A percentile compares a stretch with the other conserved stretches of the same genome.
Conservation (phyloP, 2,888 invertebrate species). For the Agrotis puta region DNA sequence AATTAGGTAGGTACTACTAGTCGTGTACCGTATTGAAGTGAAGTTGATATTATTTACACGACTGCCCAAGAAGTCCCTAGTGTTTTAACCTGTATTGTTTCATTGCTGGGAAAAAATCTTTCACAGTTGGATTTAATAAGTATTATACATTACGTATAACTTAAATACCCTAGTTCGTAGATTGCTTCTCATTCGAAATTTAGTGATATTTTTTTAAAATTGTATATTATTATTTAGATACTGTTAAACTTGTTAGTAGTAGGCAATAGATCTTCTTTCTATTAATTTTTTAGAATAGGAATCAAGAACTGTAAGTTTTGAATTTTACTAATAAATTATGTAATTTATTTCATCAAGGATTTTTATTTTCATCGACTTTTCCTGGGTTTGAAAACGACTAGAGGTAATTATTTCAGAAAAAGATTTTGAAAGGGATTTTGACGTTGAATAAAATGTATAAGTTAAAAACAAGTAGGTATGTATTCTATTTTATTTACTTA, state of each 20-base stretch:
- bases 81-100: neutral
- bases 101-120: neutral
- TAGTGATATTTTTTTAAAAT: conserved; percentile 10
- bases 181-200: conserved; percentile 13
- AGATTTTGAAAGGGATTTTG: too few species aligned
- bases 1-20: too few species aligned
- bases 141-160: neutral
- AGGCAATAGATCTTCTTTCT: conserved; percentile 16
- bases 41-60: neutral
- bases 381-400: too few species aligned
- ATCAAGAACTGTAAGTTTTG: conserved; percentile 28
- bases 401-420: too few species aligned
- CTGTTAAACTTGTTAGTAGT: conserved; percentile 22
- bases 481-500: too few species aligned
- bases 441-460: too few species aligned
- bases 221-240: neutral
- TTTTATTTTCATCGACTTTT: conserved; percentile 11
- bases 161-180: conserved; percentile 3
- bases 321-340: conserved; percentile 36
- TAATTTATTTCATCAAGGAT: conserved; percentile 7
- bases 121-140: neutral
- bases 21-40: neutral
- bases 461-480: too few species aligned
- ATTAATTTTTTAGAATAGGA: conserved; percentile 36
- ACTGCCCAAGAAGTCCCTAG: neutral